Conservation (phyloP, 2,797 vertebrate genomes). For the Thripadectes ignobilis region DNA sequence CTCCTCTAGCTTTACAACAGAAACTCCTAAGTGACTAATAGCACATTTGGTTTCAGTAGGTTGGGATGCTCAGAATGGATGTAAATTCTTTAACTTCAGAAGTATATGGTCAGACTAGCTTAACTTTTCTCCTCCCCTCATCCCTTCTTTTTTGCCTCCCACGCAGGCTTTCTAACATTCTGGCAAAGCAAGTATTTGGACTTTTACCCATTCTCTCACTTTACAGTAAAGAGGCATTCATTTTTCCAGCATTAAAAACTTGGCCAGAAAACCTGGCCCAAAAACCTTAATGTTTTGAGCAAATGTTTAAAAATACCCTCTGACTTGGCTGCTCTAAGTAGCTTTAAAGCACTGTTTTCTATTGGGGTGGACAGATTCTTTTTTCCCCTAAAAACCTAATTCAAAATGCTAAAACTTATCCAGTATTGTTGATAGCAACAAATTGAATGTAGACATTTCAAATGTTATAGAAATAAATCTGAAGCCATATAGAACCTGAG, state of each 20-base stretch:
- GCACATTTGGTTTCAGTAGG: conserved; percentile 11
- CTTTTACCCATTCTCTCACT: conserved; percentile 60
- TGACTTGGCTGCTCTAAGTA: background rate
- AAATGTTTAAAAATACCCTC: conserved; percentile 56
- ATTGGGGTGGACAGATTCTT: background rate
- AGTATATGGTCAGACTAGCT: background rate
- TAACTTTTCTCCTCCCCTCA: background rate
- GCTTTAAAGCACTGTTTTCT: background rate
- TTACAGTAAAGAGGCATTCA: conserved; percentile 12
- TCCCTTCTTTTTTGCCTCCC: background rate
- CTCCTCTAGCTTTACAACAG: conserved; percentile 21
- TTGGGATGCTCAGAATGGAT: background rate
- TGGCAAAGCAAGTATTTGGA: conserved; percentile 53
- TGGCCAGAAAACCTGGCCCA: background rate
- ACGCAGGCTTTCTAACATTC: conserved; percentile 31
- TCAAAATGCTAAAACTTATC: background rate
- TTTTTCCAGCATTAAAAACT: conserved; percentile 59
- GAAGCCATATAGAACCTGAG: background rate
- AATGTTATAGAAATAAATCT: background rate
- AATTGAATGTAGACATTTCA: background rate
- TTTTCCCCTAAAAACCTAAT: background rate
- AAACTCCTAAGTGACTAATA: conserved; percentile 47
- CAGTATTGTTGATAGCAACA: background rate
- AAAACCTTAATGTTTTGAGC: conserved; percentile 55
- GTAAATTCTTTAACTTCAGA: background rate